A percentile compares a stretch with the other conserved stretches of the same genome.
phyloP scores from a whole-genome alignment of 2,113 vertebrate genomes.

The Lophotis ruficrista region DNA sequence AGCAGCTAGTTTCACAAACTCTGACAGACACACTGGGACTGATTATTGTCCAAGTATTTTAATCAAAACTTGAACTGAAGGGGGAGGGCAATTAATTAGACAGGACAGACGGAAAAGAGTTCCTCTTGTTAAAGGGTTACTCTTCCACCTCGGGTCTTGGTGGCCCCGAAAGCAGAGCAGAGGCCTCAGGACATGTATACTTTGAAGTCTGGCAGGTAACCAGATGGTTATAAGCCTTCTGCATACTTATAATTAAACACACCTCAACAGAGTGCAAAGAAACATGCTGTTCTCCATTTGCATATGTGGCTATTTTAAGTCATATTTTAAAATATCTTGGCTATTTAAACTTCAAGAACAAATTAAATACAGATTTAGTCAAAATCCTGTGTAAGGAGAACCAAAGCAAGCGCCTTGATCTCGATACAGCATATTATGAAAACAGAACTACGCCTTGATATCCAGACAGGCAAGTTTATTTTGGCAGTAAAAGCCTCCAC shows the following conservation, averaged over 20 bases:
- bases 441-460: slow-evolving; percentile 21
- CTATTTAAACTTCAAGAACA: slow-evolving; percentile 26
- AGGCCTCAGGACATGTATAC: slow-evolving; percentile 1
- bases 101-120: slow-evolving; percentile 14
- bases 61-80: neutral
- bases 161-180: neutral
- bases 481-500: slow-evolving; percentile 17
- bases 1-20: neutral
- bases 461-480: slow-evolving; percentile 48
- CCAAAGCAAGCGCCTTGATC: slow-evolving; percentile 26
- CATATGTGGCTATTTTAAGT: slow-evolving; percentile 1
- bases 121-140: neutral
- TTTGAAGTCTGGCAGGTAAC: slow-evolving; percentile 18
- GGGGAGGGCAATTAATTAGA: neutral
- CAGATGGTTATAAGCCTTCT: slow-evolving; percentile 31
- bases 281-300: slow-evolving; percentile 15
- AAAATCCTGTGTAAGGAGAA: neutral
- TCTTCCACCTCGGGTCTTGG: neutral
- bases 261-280: slow-evolving; percentile 13
- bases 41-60: neutral
- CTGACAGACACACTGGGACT: neutral
- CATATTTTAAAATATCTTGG: slow-evolving; percentile 18
- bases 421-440: slow-evolving; percentile 10
- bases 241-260: slow-evolving; percentile 35
- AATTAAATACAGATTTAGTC: slow-evolving; percentile 50